Conservation (phyloP, 2,888 invertebrate species). For the Trissolcus brochymenae region DNA sequence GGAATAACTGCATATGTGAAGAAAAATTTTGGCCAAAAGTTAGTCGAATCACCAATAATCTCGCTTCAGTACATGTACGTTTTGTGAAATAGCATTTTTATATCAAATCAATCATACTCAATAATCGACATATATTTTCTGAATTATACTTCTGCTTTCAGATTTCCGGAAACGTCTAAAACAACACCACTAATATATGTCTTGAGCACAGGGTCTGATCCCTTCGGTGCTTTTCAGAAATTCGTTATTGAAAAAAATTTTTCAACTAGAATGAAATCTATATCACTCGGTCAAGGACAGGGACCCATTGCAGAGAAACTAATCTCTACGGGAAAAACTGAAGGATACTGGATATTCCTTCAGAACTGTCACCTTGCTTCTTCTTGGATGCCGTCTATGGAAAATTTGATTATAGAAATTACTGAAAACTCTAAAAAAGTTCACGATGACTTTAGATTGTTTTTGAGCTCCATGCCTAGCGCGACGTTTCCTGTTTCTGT, state of each 20-base stretch:
- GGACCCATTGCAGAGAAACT: constrained; percentile 91
- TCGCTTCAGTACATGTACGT: constrained; percentile 80
- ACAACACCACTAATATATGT: constrained; percentile 90
- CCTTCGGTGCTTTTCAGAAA: constrained; percentile 88
- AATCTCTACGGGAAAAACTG: constrained; percentile 82
- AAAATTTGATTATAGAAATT: constrained; percentile 86
- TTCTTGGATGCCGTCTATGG: constrained; percentile 93
- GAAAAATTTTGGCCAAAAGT: constrained; percentile 85
- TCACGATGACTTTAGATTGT: constrained; percentile 87
- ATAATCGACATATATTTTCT: constrained; percentile 67
- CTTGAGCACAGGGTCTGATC: constrained; percentile 92
- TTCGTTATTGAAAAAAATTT: constrained; percentile 87
- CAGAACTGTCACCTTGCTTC: constrained; percentile 95
- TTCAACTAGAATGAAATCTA: constrained; percentile 81
- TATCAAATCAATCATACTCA: too few relatives aligned
- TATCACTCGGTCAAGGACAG: constrained; percentile 94
- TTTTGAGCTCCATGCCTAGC: constrained; percentile 93
- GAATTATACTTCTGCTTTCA: constrained; percentile 65
- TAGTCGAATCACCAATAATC: constrained; percentile 89
- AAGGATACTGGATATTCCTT: constrained; percentile 92
- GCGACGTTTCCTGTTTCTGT: constrained; percentile 92
- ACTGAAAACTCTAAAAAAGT: constrained; percentile 82
- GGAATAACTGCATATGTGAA: constrained; percentile 89
- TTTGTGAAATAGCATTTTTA: too few relatives aligned
- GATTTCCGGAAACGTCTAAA: constrained; percentile 84